Evolutionary conservation across 2,888 invertebrate genomes (phyloP).

Genomic region (Zygogramma bicolorata): DNA sequence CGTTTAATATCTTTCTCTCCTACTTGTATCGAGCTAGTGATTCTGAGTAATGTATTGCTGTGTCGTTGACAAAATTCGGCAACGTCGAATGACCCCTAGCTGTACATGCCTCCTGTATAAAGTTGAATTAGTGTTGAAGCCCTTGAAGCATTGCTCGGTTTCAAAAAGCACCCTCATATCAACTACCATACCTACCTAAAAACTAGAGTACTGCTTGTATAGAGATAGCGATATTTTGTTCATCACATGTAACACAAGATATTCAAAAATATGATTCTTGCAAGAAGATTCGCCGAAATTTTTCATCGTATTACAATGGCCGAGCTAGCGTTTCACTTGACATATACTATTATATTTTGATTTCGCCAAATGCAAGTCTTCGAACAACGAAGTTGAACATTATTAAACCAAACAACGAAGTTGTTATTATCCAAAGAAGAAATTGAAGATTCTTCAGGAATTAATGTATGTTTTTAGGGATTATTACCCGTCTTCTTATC

Average conservation of each 20-base stretch:
- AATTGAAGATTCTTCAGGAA: too few species aligned
- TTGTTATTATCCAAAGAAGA: too few species aligned
- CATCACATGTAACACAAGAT: background rate
- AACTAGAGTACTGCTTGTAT: slow-evolving; percentile 19
- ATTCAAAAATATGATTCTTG: too few species aligned
- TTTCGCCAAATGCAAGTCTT: too few species aligned
- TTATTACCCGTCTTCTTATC: too few species aligned
- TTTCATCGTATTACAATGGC: too few species aligned
- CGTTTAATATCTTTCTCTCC: slow-evolving; percentile 41
- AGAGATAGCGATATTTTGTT: slow-evolving; percentile 23
- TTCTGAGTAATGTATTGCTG: slow-evolving; percentile 40
- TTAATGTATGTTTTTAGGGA: too few species aligned
- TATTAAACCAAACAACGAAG: too few species aligned
- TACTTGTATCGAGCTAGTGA: slow-evolving; percentile 56
- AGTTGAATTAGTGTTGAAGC: slow-evolving; percentile 61
- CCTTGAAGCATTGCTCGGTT: slow-evolving; percentile 57
- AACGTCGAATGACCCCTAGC: slow-evolving; percentile 35
- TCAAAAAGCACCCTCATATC: slow-evolving; percentile 41
- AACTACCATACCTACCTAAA: slow-evolving; percentile 26
- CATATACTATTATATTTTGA: too few species aligned
- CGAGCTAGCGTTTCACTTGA: too few species aligned
- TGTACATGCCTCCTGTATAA: slow-evolving; percentile 58
- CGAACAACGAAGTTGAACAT: too few species aligned
- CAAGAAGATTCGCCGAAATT: too few species aligned
- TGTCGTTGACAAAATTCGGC: slow-evolving; percentile 38